Evolutionary conservation across 2,113 vertebrate species (phyloP).

Genomic region (Arothron firmamentum): DNA sequence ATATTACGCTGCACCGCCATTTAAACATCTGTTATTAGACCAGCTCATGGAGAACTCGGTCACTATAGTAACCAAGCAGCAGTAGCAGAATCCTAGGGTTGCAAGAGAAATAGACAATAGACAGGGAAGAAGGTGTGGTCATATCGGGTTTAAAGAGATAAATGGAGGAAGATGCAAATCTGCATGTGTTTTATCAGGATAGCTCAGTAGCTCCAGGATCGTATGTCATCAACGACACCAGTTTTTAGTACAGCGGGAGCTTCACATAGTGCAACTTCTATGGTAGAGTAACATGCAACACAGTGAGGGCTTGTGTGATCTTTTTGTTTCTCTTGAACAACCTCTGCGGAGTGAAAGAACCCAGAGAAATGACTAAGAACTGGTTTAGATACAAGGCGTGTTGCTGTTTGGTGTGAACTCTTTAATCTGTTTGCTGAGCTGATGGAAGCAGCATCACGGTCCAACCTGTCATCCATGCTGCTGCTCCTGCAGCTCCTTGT

Average conservation of each 20-base stretch:
- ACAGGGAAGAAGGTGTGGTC: constrained; percentile 9
- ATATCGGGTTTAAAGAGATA: constrained; percentile 3
- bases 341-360: not conserved
- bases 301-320: not conserved
- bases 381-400: not conserved
- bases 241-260: no score
- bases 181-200: not conserved
- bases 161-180: constrained; percentile 16
- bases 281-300: no score
- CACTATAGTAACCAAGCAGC: constrained; percentile 49
- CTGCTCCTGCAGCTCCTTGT: constrained; percentile 5
- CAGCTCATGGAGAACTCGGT: constrained; percentile 34
- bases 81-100: constrained; percentile 21
- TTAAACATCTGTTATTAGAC: constrained; percentile 26
- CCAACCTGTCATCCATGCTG: constrained; percentile 9
- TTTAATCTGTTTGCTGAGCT: constrained; percentile 1
- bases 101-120: constrained; percentile 24
- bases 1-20: constrained; percentile 13
- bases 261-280: no score
- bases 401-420: not conserved
- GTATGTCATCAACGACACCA: not conserved
- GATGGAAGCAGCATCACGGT: not conserved
- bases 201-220: not conserved
- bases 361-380: no score
- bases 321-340: not conserved